These are phyloP conservation scores for Trissolcus basalis DNA, from an alignment of 1,140 invertebrate species.

Conservation along the genomic window DNA sequence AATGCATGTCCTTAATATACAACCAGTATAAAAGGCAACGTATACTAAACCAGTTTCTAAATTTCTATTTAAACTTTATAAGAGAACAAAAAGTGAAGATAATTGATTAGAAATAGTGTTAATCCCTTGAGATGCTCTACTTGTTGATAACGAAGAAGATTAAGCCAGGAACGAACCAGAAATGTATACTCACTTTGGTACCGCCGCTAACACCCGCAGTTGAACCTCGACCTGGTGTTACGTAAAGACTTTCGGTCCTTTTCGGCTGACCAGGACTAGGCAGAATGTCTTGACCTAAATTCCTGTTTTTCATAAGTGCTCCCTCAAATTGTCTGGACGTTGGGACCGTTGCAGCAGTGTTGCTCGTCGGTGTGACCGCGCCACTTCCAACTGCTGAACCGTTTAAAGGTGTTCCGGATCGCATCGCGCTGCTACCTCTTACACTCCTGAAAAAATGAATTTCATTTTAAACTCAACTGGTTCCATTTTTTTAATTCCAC, in stretches of 20 bases:
- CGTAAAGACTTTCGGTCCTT: constrained; percentile 89
- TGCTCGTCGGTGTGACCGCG: constrained; percentile 74
- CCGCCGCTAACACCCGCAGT: constrained; percentile 63
- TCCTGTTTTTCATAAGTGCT: constrained; percentile 85
- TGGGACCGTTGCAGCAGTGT: constrained; percentile 62
- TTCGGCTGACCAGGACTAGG: constrained; percentile 89
- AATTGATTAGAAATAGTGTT: no score
- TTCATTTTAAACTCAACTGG: no score
- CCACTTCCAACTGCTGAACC: constrained; percentile 76
- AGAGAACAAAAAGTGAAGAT: no score
- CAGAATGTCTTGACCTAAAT: constrained; percentile 90
- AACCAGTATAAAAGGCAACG: no score
- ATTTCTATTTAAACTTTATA: no score
- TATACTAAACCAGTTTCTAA: no score
- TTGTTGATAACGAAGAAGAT: no score
- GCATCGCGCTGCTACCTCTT: constrained; percentile 75
- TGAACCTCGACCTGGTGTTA: constrained; percentile 74
- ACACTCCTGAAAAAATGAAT: constrained; percentile 67
- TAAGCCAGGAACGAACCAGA: no score
- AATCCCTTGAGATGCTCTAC: no score
- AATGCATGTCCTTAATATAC: no score
- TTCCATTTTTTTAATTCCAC: not conserved
- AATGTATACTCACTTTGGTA: constrained; percentile 10
- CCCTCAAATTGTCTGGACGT: constrained; percentile 83
- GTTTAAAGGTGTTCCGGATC: constrained; percentile 70